Evolutionary conservation across 2,888 invertebrate genomes (phyloP), one percentile per base, ranked within the genome.

Genomic region (Drosophila lacicola): DNA sequence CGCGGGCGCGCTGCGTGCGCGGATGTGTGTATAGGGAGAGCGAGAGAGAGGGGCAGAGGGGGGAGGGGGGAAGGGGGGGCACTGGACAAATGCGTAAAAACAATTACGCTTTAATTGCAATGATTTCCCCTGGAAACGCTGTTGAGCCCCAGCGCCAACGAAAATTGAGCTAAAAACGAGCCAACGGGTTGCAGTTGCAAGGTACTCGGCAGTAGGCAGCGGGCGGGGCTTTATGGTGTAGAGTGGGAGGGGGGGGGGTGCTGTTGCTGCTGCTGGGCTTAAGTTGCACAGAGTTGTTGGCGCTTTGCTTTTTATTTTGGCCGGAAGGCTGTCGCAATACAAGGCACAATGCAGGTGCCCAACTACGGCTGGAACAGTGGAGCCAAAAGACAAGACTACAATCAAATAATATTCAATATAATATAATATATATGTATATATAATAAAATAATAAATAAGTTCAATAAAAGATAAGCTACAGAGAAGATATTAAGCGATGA

Each of bases 61-160:
- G 44, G 34, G 13, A 5, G 13, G 17, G 41, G 47, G 21, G 9
- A 2, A 45, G 21, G 44, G 0, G 9, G 34, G 51, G 46, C 51
- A 62, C 84, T 84, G 82, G 82, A 87, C 84, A 75, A 84, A 88
- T 84, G 87, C 88, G 72, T 84, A 78, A 83, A 88, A 89, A 91
- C 90, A 91, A 91, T 90, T 89, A 87, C 82, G 84, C 88, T 87
- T 84, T 92, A 91, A 92, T 92, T 91, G 92, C 91, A 91, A 87
- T 90, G 90, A 91, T 91, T 90, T 90, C 84, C 82, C 81, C 82
- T 76, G 74, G 81, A 88, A 79, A 82, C 55, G 68, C 51, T 3
- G 29, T 44, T 45, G 44, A 78, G 58, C 44, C 54, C 45, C 55
- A 55, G 37, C 61, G 47, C 68, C 66, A 81, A 60, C 61, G 63